These are phyloP conservation scores for Chondrilla cf. caribensis DNA, from an alignment of 37 sponge, comb jelly and placozoan species.

Conservation along the genomic window DNA sequence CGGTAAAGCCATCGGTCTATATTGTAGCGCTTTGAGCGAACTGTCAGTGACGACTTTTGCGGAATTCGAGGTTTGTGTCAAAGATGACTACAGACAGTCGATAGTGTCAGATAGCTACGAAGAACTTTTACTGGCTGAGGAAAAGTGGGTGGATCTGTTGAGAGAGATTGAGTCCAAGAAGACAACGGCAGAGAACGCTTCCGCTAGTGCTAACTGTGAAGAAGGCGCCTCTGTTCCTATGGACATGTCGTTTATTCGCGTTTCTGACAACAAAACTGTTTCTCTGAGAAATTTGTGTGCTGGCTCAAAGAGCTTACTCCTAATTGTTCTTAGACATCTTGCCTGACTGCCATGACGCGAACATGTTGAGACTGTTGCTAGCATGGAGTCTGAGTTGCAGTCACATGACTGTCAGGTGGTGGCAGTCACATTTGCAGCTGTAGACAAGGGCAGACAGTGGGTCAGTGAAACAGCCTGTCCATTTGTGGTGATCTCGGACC, in stretches of 20 bases:
- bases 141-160: neutral
- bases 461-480: neutral
- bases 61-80: neutral
- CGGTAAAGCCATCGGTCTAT: neutral
- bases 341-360: constrained; percentile 62
- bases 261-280: neutral
- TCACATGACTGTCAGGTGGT: constrained; percentile 8
- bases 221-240: neutral
- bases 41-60: neutral
- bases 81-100: neutral
- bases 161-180: neutral
- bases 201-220: neutral
- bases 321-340: constrained; percentile 51
- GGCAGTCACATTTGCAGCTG: neutral
- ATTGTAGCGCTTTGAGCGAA: neutral
- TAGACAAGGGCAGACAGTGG: neutral
- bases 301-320: neutral
- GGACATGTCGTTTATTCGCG: neutral
- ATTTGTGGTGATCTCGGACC: neutral
- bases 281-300: neutral
- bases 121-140: neutral
- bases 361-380: constrained; percentile 28
- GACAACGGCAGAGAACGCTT: neutral
- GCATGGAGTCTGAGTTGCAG: neutral
- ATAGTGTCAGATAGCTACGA: constrained; percentile 5